Conservation (phyloP, 2,113 vertebrate genomes). For the Gallinago media region DNA sequence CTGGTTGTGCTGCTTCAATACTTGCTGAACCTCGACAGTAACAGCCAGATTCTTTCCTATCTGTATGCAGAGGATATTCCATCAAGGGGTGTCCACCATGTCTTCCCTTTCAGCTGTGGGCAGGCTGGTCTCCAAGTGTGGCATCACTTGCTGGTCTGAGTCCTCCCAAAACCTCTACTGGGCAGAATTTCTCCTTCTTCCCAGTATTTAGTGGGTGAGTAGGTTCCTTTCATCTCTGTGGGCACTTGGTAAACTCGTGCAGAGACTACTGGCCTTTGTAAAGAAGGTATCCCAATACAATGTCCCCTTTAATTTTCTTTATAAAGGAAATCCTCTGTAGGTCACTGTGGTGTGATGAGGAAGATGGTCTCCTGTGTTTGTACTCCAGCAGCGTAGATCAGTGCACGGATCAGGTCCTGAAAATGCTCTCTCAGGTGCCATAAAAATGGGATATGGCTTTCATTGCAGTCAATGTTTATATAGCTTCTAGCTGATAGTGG, state of each 20-base stretch:
- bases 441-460: background rate
- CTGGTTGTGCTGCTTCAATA: background rate
- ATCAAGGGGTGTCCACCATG: rapidly evolving
- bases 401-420: background rate
- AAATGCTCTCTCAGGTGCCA: background rate
- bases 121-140: background rate
- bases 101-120: background rate
- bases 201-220: background rate
- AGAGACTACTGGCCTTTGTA: background rate
- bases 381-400: background rate
- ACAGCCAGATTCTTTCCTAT: background rate
- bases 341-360: background rate
- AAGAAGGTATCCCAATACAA: background rate
- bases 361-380: background rate
- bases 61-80: background rate
- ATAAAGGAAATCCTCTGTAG: background rate
- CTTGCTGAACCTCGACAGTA: background rate
- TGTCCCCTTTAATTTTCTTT: background rate
- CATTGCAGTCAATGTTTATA: background rate
- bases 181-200: background rate
- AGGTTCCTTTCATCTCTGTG: background rate
- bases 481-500: background rate
- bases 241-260: background rate
- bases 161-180: background rate
- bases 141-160: background rate